Percentiles rank a stretch among this genome's conserved stretches.
Evolutionary conservation across 1,140 invertebrate species (phyloP).

Genomic region (Penaeus japonicus): DNA sequence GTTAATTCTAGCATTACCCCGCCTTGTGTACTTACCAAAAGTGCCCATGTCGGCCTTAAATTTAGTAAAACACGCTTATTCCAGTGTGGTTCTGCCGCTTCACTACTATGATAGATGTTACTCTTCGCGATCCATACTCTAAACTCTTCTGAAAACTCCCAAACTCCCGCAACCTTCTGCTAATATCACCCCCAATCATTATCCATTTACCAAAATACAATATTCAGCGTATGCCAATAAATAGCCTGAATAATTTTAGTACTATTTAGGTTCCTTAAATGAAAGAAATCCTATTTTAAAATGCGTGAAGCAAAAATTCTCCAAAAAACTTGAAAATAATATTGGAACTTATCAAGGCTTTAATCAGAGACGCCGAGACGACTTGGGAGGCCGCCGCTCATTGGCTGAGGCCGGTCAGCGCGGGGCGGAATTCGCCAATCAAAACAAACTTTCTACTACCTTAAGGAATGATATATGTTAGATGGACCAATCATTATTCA

Average conservation of each 20-base stretch:
- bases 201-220: background rate
- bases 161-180: constrained; percentile 11
- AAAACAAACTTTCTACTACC: constrained; percentile 16
- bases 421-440: constrained; percentile 22
- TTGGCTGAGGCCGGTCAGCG: constrained; percentile 11
- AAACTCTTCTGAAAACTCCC: constrained; percentile 34
- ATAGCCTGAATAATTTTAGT: background rate
- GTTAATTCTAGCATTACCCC: background rate
- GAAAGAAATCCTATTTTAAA: background rate
- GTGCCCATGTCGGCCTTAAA: constrained; percentile 33
- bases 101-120: constrained; percentile 47
- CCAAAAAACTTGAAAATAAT: constrained; percentile 40
- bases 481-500: constrained; percentile 16
- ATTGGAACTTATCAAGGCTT: constrained; percentile 53
- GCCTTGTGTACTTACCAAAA: constrained; percentile 28
- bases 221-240: background rate
- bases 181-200: no score
- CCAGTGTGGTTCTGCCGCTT: background rate
- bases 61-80: constrained; percentile 18
- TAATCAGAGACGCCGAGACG: constrained; percentile 40
- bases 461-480: constrained; percentile 14
- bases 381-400: background rate
- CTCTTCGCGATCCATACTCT: constrained; percentile 11
- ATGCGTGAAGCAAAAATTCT: background rate
- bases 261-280: background rate